phyloP scores from a whole-genome alignment of 2,113 vertebrate genomes.

The Globicephala melas region DNA sequence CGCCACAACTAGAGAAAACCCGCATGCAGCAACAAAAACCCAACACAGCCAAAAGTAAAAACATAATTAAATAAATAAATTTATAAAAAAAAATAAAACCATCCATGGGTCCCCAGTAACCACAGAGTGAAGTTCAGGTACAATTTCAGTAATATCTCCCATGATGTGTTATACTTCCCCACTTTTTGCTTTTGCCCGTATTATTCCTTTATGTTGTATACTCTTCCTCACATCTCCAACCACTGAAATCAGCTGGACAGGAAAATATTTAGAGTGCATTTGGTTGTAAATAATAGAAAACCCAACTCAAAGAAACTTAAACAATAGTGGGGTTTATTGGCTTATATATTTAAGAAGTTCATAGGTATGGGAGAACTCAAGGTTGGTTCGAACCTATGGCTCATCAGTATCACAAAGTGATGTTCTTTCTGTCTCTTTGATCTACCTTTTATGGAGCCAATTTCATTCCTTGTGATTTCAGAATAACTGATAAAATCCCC shows the following conservation, averaged over 20 bases:
- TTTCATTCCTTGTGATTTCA: background rate
- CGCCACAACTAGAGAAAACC: too few relatives aligned
- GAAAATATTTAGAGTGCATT: background rate
- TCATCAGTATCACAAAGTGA: background rate
- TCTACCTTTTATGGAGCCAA: background rate
- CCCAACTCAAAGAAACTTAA: background rate
- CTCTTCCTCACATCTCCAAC: background rate
- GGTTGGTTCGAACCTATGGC: background rate
- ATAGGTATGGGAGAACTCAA: background rate
- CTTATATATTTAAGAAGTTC: background rate
- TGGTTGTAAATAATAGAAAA: background rate
- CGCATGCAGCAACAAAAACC: too few relatives aligned
- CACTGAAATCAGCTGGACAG: background rate
- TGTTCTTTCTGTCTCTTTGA: background rate
- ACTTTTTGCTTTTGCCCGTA: background rate
- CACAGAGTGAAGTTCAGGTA: background rate
- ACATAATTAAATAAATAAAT: too few relatives aligned
- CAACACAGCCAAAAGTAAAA: too few relatives aligned
- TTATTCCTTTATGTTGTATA: background rate
- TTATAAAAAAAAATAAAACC: background rate
- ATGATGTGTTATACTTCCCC: background rate
- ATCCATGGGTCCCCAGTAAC: rapidly evolving
- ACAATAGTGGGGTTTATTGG: background rate
- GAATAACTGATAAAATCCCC: background rate
- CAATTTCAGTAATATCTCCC: background rate